These are phyloP conservation scores for Ranitomeya imitator DNA, from an alignment of 2,113 vertebrate species.

Conservation along the genomic window DNA sequence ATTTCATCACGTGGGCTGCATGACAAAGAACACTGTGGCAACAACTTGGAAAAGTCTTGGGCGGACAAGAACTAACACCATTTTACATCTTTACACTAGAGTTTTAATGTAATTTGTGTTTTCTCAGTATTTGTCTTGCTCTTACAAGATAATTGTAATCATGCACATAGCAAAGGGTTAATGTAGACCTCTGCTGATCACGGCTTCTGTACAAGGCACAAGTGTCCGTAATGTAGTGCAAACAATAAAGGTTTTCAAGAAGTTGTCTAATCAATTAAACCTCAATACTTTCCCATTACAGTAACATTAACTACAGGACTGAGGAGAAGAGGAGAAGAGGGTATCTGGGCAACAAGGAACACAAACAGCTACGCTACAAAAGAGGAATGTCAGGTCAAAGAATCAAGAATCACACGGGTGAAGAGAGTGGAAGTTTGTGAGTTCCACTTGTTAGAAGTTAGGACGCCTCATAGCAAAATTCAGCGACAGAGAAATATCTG, in stretches of 20 bases:
- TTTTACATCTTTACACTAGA: not conserved
- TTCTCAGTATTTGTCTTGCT: not conserved
- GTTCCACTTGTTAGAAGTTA: too few relatives aligned
- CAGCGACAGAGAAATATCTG: too few relatives aligned
- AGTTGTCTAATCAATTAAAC: slow-evolving; percentile 8
- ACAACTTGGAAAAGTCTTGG: slow-evolving; percentile 6
- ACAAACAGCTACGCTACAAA: not conserved
- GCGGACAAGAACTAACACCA: not conserved
- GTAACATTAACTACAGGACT: not conserved
- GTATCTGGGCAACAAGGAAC: slow-evolving; percentile 13
- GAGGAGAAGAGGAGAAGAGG: not conserved
- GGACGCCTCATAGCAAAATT: too few relatives aligned
- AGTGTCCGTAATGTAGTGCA: not conserved
- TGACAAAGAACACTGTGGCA: slow-evolving; percentile 50
- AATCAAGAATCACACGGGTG: too few relatives aligned
- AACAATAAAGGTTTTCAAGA: slow-evolving; percentile 11
- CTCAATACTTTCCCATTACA: not conserved
- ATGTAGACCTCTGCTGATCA: not conserved
- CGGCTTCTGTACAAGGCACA: not conserved
- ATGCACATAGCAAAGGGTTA: not conserved
- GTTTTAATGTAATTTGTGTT: not conserved
- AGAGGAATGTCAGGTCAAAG: slow-evolving; percentile 7
- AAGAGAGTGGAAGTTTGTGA: too few relatives aligned
- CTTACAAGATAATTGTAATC: not conserved
- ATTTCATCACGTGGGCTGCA: slow-evolving; percentile 38